Evolutionary conservation across 2,888 invertebrate species (phyloP), one percentile per base, ranked within the genome.

Genomic region (Lagria hirta): DNA sequence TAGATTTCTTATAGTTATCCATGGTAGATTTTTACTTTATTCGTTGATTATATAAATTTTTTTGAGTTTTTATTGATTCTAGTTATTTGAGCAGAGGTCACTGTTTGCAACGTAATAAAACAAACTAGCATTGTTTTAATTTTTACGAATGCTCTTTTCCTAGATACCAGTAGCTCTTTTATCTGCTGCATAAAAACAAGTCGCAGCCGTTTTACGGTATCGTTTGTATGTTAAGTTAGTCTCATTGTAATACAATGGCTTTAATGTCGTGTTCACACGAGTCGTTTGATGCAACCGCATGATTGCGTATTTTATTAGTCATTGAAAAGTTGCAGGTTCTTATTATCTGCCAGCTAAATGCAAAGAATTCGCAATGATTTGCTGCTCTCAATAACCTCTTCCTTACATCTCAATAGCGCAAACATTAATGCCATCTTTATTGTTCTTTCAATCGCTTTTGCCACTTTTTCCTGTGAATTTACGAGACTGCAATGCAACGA

Each of bases 211-310:
- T 48, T 34, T 41, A 40, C 37, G 43, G 30, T 38, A 43, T 49
- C 51, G 49, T 51, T 51, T 51, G 43, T 51, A 51, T 51, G 51
- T 41, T 44, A 52, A 52, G 21, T 33, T 26, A 23, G 35, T 30
- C 35, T 52, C 49, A 52, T 52, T 52, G 52, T 52, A 52, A 52
- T 52, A 52, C 52, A 52, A 49, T 52, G 43, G 38, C 37, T 16
- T 21, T 18, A n/a, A n/a, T n/a, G 33, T 16, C 22, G 15, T 15
- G 32, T 43, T 33, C 37, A 41, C 37, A 45, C 43, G 37, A 33
- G 28, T 40, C 46, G 46, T 46, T 47, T 47, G 28, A 36, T 37
- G 24, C 37, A 15, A 29, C 7, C 28, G 26, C 29, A 26, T 46
- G 49, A 49, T 49, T 50, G 47, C 18, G 32, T 44, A 44, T 47